Evolutionary conservation across 1,140 invertebrate species (phyloP), one percentile per base, ranked within the genome.

Genomic region (Penaeus japonicus): DNA sequence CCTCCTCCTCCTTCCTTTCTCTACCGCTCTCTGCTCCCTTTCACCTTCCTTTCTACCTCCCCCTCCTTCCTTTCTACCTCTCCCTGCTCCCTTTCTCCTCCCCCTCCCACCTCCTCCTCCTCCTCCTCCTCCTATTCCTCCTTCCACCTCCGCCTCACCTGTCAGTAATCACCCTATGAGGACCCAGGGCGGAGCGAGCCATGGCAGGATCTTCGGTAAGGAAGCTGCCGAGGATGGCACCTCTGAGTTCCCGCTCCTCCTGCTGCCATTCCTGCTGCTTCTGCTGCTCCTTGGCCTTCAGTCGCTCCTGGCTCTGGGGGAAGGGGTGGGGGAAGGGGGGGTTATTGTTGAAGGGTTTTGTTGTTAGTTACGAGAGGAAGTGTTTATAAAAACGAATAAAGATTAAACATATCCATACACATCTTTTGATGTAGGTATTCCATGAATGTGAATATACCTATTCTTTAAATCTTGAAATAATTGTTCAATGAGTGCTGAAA

Each of bases 141-240:
- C n/a, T 30, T 17, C 10, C 30, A 65, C 17, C 22, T 65, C 22
- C 35, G 1, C 7, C 70, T n/a, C 24, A 87, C 85, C 85, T 87
- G 78, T 87, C 57, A 3, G 59, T 17, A 10, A 87, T 70, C 17
- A 87, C 59, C 3, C 85, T 30, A 35, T 87, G 85, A 0, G 85
- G 85, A 7, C 85, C 85, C 4, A 87, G 85, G 7, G 85, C 75
- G 59, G 78, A 81, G 20, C 79, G 55, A 4, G 85, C 77, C 30
- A 55, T 35, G 12, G 57, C n/a, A 3, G 85, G 79, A 27, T 81
- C 78, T 47, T 87, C 85, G 17, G 78, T 87, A 62, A 87, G 39
- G 10, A 87, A 80, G 77, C 59, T 30, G 5, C 85, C 85, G 22
- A 80, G n/a, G 18, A 87, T 47, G 15, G 85, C 85, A 17, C 75